Evolutionary conservation across 1,140 invertebrate genomes (phyloP).

Genomic region (Babylonia areolata): DNA sequence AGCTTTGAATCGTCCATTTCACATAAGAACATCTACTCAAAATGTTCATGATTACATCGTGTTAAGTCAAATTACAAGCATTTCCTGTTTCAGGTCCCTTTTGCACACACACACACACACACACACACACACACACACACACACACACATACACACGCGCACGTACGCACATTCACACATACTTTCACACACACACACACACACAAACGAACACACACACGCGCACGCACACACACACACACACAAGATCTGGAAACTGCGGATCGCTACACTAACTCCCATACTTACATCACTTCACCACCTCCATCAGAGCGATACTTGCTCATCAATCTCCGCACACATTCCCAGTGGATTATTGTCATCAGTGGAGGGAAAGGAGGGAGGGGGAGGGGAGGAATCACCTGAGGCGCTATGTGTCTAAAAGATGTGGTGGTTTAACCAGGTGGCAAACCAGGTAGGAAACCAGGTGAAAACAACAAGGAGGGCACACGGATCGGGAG

Average conservation of each 20-base stretch:
- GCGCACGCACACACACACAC: constrained; percentile 3
- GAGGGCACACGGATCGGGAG: too few species aligned
- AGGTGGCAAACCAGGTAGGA: too few species aligned
- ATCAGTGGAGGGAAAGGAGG: background rate
- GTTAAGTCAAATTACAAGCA: too few species aligned
- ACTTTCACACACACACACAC: constrained; percentile 7
- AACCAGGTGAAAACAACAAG: too few species aligned
- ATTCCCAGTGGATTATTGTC: too few species aligned
- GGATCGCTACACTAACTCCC: background rate
- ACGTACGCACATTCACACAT: background rate
- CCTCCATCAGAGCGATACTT: background rate
- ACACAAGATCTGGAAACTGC: background rate
- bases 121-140: constrained; percentile 20
- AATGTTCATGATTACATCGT: too few species aligned
- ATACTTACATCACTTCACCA: background rate
- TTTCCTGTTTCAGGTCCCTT: too few species aligned
- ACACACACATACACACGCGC: constrained; percentile 10
- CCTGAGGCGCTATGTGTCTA: too few species aligned
- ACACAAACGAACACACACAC: constrained; percentile 17
- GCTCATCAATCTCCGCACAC: background rate
- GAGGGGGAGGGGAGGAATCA: background rate
- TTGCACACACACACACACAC: constrained; percentile 1
- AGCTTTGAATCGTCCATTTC: too few species aligned
- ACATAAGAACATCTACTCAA: too few species aligned
- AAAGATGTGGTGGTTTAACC: too few species aligned